These are phyloP conservation scores for Drosophila equinoxialis DNA, from an alignment of 1,140 invertebrate species.

Conservation along the genomic window DNA sequence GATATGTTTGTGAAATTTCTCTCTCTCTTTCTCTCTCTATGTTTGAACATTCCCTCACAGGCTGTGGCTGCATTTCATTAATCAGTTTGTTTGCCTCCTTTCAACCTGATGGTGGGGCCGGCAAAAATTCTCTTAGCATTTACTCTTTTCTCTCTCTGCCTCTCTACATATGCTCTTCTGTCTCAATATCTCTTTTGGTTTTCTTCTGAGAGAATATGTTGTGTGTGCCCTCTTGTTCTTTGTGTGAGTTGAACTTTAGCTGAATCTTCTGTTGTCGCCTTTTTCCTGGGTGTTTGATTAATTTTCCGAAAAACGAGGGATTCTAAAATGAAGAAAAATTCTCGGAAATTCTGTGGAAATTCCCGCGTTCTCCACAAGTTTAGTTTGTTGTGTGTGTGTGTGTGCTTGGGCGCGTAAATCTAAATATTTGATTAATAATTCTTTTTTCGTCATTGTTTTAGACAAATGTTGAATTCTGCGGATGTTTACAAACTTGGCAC, in stretches of 20 bases:
- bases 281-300: conserved; percentile 61
- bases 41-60: not conserved
- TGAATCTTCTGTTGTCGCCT: conserved; percentile 1
- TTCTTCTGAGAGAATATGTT: not conserved
- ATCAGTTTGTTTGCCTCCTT: not conserved
- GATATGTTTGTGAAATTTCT: not conserved
- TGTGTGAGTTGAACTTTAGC: conserved; percentile 1
- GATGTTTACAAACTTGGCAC: conserved; percentile 79
- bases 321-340: conserved; percentile 70
- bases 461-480: conserved; percentile 66
- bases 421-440: conserved; percentile 80
- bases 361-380: conserved; percentile 33
- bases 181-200: not conserved
- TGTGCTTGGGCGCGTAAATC: conserved; percentile 66
- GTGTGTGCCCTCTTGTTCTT: not conserved
- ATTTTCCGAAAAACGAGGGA: conserved; percentile 55
- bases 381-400: conserved; percentile 30
- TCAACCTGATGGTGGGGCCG: not conserved
- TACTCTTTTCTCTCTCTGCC: not conserved
- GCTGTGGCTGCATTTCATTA: conserved; percentile 1
- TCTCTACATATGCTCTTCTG: not conserved
- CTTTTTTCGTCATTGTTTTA: conserved; percentile 42
- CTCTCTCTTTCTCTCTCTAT: not conserved
- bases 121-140: not conserved
- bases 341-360: conserved; percentile 67